phyloP scores from a whole-genome alignment of 2,113 vertebrate species.

The Rhinoderma darwinii region DNA sequence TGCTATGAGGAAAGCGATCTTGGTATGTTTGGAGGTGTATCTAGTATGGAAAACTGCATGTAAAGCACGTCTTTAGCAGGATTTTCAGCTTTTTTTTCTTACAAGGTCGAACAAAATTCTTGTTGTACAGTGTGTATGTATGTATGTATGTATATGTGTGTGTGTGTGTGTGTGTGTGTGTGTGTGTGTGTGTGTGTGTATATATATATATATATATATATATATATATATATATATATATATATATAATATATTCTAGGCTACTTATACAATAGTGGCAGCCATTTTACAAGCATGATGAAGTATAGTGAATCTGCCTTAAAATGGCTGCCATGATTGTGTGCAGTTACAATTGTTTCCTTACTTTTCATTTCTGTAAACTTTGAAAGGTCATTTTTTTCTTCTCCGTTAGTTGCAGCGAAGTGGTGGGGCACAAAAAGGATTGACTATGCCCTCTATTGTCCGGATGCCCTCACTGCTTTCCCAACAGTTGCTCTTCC shows the following conservation, averaged over 20 bases:
- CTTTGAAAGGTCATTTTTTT: background rate
- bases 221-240: too few relatives aligned
- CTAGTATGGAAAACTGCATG: background rate
- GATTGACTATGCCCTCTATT: conserved; percentile 95
- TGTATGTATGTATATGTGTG: too few relatives aligned
- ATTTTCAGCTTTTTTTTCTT: background rate
- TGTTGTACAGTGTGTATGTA: background rate
- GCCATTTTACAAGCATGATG: background rate
- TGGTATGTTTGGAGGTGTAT: background rate
- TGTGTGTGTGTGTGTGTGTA: too few relatives aligned
- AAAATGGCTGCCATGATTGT: background rate
- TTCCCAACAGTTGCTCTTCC: conserved; percentile 94
- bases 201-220: too few relatives aligned
- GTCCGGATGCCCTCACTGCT: conserved; percentile 89
- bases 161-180: too few relatives aligned
- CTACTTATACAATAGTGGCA: background rate
- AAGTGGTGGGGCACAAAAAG: conserved; percentile 97
- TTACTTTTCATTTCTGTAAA: background rate
- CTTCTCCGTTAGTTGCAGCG: conserved; percentile 79
- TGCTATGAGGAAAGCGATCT: background rate
- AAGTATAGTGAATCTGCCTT: background rate
- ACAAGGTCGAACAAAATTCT: background rate
- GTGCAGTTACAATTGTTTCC: background rate
- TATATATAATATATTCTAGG: background rate
- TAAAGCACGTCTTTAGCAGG: background rate